Evolutionary conservation across 2,797 vertebrate species (phyloP).

Genomic region (Momotus momota): DNA sequence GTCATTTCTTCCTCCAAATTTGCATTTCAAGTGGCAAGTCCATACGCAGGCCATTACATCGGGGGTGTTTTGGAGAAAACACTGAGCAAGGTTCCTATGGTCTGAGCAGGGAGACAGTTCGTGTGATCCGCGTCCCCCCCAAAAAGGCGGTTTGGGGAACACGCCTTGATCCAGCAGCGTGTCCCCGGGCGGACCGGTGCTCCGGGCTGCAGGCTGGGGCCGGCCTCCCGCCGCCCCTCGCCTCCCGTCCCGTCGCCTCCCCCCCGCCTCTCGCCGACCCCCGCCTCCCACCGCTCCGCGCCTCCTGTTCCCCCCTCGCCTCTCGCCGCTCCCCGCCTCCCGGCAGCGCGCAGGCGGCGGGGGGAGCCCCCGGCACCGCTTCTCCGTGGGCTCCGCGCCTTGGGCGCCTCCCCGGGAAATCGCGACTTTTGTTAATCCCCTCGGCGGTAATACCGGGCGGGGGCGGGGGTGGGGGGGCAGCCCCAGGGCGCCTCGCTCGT

Average conservation of each 20-base stretch:
- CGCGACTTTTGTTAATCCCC: background rate
- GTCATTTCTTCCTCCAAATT: background rate
- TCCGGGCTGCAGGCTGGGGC: background rate
- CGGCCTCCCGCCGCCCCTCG: no score
- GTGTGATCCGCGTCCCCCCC: background rate
- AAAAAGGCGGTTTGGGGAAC: background rate
- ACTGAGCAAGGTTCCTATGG: accelerated
- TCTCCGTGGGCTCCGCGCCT: no score
- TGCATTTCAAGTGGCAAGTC: background rate
- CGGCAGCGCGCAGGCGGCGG: background rate
- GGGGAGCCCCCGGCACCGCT: background rate
- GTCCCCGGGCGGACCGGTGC: background rate
- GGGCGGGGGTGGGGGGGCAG: background rate
- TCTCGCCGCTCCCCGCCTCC: no score
- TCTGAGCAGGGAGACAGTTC: background rate
- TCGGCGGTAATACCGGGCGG: background rate
- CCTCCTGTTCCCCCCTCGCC: no score
- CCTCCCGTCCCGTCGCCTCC: no score
- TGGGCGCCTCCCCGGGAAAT: background rate
- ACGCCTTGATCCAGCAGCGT: accelerated
- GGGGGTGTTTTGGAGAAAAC: background rate
- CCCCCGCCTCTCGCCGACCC: background rate
- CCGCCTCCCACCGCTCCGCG: no score
- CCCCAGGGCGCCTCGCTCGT: background rate
- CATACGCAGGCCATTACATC: accelerated